These are phyloP conservation scores for Poeciliopsis occidentalis DNA, from an alignment of 2,113 vertebrate species.

Conservation along the genomic window DNA sequence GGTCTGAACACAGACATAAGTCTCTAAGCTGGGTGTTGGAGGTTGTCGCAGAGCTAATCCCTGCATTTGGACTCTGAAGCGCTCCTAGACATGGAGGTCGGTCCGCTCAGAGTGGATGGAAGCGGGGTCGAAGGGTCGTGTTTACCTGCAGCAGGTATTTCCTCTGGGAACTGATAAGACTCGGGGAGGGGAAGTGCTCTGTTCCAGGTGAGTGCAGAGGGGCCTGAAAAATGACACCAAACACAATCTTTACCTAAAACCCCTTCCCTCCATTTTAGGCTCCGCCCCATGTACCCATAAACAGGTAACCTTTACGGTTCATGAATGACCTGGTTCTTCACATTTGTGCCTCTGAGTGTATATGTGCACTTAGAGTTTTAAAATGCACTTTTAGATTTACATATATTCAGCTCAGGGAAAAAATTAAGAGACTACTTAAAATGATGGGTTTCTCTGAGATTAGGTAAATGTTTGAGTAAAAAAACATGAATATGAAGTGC, in stretches of 20 bases:
- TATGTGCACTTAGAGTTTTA: not conserved
- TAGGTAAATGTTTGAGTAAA: too few species aligned
- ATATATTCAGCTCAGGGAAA: not conserved
- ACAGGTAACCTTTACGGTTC: slow-evolving; percentile 51
- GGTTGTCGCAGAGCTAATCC: slow-evolving; percentile 46
- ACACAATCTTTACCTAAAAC: slow-evolving; percentile 46
- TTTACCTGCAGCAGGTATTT: slow-evolving; percentile 85
- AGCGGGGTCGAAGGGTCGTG: slow-evolving; percentile 79
- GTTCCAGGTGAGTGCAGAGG: slow-evolving; percentile 85
- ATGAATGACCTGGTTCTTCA: slow-evolving; percentile 41
- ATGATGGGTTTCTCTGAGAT: too few species aligned
- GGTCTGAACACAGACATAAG: slow-evolving; percentile 13
- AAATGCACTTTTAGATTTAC: not conserved
- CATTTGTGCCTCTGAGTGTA: not conserved
- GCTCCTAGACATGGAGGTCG: slow-evolving; percentile 33
- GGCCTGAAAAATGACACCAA: slow-evolving; percentile 76
- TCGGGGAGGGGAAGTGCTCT: slow-evolving; percentile 80
- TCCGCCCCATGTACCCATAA: slow-evolving; percentile 49
- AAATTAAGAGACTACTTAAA: too few species aligned
- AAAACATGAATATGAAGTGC: too few species aligned
- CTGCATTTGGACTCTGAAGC: slow-evolving; percentile 41
- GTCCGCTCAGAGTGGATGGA: slow-evolving; percentile 65
- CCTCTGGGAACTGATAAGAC: slow-evolving; percentile 84
- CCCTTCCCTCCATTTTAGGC: slow-evolving; percentile 26
- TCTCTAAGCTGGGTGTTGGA: slow-evolving; percentile 14